Conservation (phyloP, 2,797 vertebrate species). For the Tenualosa ilisha region DNA sequence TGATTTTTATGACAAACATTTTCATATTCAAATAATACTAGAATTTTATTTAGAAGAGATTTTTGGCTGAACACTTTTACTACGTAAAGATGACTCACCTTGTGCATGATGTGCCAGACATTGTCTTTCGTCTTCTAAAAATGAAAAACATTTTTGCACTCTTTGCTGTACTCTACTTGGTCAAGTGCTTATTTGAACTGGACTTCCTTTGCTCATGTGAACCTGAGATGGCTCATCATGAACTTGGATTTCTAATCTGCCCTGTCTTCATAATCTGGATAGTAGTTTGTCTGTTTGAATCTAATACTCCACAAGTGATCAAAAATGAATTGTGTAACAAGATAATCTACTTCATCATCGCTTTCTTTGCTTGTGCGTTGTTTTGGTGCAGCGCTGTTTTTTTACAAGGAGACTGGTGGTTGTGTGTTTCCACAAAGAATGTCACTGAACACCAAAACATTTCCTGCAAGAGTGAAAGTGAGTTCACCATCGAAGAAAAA, state of each 20-base stretch:
- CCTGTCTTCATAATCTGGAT: neutral
- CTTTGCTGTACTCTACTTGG: neutral
- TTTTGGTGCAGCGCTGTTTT: constrained; percentile 24
- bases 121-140: neutral
- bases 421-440: neutral
- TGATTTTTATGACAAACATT: too few species aligned
- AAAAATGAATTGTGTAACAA: neutral
- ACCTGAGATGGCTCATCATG: neutral
- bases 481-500: constrained; percentile 13
- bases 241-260: neutral
- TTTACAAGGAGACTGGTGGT: constrained; percentile 30
- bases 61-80: neutral
- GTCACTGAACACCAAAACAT: neutral
- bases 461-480: constrained; percentile 19
- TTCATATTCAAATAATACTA: neutral
- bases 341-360: neutral
- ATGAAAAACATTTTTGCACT: neutral
- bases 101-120: neutral
- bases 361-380: neutral
- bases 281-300: neutral
- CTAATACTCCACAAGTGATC: neutral
- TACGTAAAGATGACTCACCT: neutral
- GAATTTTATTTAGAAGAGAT: neutral
- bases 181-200: neutral
- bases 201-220: neutral